A percentile compares a stretch with the other conserved stretches of the same genome.
Evolutionary conservation across 1,140 invertebrate species (phyloP).

Genomic region (Drosophila tani): DNA sequence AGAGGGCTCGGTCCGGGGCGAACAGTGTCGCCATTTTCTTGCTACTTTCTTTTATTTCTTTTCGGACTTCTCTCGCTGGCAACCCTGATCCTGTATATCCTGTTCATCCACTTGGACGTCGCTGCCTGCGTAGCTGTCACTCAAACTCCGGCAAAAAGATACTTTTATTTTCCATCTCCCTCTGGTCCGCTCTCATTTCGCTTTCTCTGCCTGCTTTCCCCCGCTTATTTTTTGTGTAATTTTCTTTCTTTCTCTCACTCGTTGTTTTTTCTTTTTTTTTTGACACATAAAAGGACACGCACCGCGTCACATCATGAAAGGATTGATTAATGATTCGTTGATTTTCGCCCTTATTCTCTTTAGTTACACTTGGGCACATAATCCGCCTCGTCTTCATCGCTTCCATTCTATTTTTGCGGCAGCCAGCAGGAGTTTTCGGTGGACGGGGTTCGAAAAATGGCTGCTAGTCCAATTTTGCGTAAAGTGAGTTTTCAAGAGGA

Average conservation of each 20-base stretch:
- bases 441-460: background rate
- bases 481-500: slow-evolving; percentile 69
- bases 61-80: slow-evolving; percentile 35
- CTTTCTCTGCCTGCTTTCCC: slow-evolving; percentile 77
- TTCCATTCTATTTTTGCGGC: slow-evolving; percentile 62
- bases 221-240: slow-evolving; percentile 40
- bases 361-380: slow-evolving; percentile 85
- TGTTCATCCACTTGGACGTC: slow-evolving; percentile 59
- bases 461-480: slow-evolving; percentile 61
- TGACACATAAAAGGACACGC: slow-evolving; percentile 85
- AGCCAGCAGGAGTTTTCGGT: slow-evolving; percentile 35
- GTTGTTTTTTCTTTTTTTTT: slow-evolving; percentile 60
- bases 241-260: slow-evolving; percentile 52
- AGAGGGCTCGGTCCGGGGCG: slow-evolving; percentile 36
- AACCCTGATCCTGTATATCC: slow-evolving; percentile 46
- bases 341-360: slow-evolving; percentile 85
- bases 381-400: slow-evolving; percentile 75
- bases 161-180: slow-evolving; percentile 69
- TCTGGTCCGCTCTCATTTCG: slow-evolving; percentile 60
- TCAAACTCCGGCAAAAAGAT: slow-evolving; percentile 75
- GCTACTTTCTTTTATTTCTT: slow-evolving; percentile 38
- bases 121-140: slow-evolving; percentile 64
- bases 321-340: slow-evolving; percentile 85
- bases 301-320: slow-evolving; percentile 85
- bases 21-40: slow-evolving; percentile 83